Evolutionary conservation across 2,888 invertebrate species (phyloP).

Genomic region (Apomyelois bistriatella): DNA sequence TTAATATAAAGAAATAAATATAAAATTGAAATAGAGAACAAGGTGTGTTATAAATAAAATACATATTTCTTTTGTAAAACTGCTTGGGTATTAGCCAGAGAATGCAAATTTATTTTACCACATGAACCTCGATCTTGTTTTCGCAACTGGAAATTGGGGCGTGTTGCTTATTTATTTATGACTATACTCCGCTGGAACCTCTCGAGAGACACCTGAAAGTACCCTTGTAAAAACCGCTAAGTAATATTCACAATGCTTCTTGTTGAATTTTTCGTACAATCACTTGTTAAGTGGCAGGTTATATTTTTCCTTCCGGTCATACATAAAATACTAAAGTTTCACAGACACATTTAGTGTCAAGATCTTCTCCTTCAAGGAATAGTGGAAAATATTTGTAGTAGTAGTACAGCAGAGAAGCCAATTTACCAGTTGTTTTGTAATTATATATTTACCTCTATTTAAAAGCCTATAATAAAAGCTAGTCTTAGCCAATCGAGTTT

Average conservation of each 20-base stretch:
- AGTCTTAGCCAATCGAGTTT: too few species aligned
- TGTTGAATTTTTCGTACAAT: slow-evolving; percentile 12
- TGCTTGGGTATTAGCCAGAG: slow-evolving; percentile 8
- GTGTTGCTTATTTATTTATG: slow-evolving; percentile 10
- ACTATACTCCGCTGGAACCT: background rate
- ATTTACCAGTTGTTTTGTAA: too few species aligned
- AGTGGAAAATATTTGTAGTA: too few species aligned
- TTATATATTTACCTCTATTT: too few species aligned
- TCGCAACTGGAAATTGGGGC: slow-evolving; percentile 4
- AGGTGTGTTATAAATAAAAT: too few species aligned
- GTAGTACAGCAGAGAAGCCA: too few species aligned
- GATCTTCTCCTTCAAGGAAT: too few species aligned
- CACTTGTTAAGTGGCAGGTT: background rate
- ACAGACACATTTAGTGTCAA: too few species aligned
- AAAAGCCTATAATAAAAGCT: too few species aligned
- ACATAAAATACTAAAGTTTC: background rate
- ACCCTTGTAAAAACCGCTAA: slow-evolving; percentile 4
- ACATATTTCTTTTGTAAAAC: background rate
- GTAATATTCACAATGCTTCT: slow-evolving; percentile 1
- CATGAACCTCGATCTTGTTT: slow-evolving; percentile 10
- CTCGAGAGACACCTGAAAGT: slow-evolving; percentile 7
- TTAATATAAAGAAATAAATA: too few species aligned
- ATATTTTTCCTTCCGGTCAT: background rate
- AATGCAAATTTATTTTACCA: background rate
- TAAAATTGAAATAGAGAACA: too few species aligned